These are phyloP conservation scores for Zaprionus davidi DNA, from an alignment of 1,140 invertebrate genomes.

Conservation along the genomic window DNA sequence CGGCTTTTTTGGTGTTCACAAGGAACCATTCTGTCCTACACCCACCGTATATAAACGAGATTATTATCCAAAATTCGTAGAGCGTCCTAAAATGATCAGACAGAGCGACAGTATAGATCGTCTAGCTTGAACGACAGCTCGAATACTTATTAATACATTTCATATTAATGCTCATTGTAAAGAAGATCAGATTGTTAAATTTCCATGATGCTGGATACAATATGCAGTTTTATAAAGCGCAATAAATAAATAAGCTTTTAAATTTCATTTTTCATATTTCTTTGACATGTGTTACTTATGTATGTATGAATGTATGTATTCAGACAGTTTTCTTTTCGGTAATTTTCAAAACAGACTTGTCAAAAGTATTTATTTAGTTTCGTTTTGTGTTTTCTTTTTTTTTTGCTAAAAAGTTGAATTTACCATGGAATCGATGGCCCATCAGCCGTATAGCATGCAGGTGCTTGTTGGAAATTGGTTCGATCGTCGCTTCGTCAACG, in stretches of 20 bases:
- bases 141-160: background rate
- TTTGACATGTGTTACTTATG: background rate
- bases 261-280: background rate
- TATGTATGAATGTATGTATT: background rate
- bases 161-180: too few species aligned
- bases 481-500: constrained; percentile 51
- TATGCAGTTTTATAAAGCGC: background rate
- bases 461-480: constrained; percentile 67
- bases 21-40: background rate
- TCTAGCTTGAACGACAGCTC: background rate
- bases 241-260: background rate
- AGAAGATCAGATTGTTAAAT: too few species aligned
- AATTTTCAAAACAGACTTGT: background rate
- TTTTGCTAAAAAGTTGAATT: background rate
- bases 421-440: constrained; percentile 27
- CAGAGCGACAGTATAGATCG: constrained; percentile 3
- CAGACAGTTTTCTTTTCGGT: background rate
- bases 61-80: background rate
- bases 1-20: background rate
- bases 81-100: background rate
- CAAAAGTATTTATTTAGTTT: background rate
- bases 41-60: constrained; percentile 8
- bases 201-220: too few species aligned
- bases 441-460: constrained; percentile 34
- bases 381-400: background rate